A percentile compares a stretch with the other conserved stretches of the same genome.
Evolutionary conservation across 2,113 vertebrate genomes (phyloP).

Genomic region (Pseudopodoces humilis): DNA sequence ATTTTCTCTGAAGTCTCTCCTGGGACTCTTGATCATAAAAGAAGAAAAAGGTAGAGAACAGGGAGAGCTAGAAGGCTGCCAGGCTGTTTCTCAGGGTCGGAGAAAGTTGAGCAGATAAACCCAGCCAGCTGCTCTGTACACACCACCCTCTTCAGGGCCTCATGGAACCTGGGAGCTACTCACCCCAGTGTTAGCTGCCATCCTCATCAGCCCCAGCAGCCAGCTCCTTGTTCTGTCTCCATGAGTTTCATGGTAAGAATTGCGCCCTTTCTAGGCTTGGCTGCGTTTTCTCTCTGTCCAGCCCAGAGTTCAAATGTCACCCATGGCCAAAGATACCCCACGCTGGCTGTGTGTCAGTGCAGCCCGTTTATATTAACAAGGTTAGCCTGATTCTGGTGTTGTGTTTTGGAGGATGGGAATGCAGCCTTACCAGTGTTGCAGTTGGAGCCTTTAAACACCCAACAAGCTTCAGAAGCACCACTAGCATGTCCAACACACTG

Average conservation of each 20-base stretch:
- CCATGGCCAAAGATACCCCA: fast-evolving
- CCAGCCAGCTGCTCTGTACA: neutral
- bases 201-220: neutral
- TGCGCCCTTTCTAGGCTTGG: neutral
- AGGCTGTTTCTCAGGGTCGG: neutral
- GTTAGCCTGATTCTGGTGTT: neutral
- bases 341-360: neutral
- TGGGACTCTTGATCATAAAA: conserved; percentile 20
- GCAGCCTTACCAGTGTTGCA: neutral
- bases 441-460: neutral
- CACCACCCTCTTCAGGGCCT: neutral
- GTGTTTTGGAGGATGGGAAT: neutral
- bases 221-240: neutral
- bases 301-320: neutral
- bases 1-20: conserved; percentile 49
- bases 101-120: neutral
- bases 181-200: neutral
- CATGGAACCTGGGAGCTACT: neutral
- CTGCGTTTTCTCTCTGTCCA: neutral
- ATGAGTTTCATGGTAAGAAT: fast-evolving
- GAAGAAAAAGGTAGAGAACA: conserved; percentile 37
- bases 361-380: neutral
- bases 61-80: neutral
- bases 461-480: neutral
- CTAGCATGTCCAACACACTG: neutral